Evolutionary conservation across 2,113 vertebrate genomes (phyloP), one percentile per base, ranked within the genome.

Genomic region (Sinocyclocheilus anshuiensis): DNA sequence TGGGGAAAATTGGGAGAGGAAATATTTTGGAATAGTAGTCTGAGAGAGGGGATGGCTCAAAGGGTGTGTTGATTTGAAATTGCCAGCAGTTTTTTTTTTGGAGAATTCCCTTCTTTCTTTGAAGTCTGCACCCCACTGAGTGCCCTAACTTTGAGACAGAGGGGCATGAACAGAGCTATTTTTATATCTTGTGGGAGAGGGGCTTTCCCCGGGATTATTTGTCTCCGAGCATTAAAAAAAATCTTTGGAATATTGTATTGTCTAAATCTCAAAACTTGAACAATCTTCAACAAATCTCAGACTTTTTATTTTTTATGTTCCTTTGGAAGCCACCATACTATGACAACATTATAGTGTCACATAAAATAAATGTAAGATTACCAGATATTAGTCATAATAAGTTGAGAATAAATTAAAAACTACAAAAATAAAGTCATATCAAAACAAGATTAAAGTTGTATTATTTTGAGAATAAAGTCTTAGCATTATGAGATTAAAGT

Each of bases 71-170:
- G 92, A 94, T 94, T 94, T 93, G 91, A 93, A 94, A 92, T 94
- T 92, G 88, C 92, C 92, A 94, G 92, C 94, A 94, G 93, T 95
- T 95, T 94, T 95, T 94, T 95, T 96, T 94, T 94, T 92, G 71
- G 90, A 90, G 93, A 94, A 95, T 94, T 95, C 95, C 95, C 94
- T 91, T 90, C 85, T 94, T 92, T 91, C 93, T 95, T 96, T 95
- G 95, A 97, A 94, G 93, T 95, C 94, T 93, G 91, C 88, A 93
- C 94, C 94, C 95, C 92, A 91, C 92, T 90, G 93, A 91, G 95
- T 93, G 93, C 92, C 93, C 92, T 93, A 90, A 92, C 90, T 94
- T 93, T 95, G 95, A 94, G 93, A 94, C 94, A 94, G 92, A 89
- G 91, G 91, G 93, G 93, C 89, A 93, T 83, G 91, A 92, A 92